These are phyloP conservation scores for Ctenomys sociabilis DNA, from an alignment of 2,113 vertebrate species.

Conservation along the genomic window DNA sequence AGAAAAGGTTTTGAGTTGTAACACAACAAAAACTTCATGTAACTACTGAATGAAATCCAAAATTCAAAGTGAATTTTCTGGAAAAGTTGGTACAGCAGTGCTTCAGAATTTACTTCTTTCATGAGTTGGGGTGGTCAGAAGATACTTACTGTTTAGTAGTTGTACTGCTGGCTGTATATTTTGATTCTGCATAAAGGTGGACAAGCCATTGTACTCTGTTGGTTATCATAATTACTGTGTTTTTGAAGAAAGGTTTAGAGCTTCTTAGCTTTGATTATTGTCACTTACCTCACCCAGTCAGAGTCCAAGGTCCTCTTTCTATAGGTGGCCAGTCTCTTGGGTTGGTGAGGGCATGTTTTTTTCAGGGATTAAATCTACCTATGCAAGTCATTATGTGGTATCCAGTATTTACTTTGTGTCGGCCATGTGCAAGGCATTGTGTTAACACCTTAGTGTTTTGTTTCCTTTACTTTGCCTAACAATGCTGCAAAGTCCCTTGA, in stretches of 20 bases:
- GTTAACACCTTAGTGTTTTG: background rate
- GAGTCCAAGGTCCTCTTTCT: background rate
- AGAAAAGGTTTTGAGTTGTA: slow-evolving; percentile 11
- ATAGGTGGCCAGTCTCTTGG: background rate
- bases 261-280: background rate
- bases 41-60: background rate
- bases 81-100: background rate
- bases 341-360: background rate
- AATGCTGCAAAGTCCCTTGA: background rate
- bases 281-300: background rate
- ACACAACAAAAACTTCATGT: background rate
- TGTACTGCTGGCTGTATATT: background rate
- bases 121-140: background rate
- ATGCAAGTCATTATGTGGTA: background rate
- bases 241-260: background rate
- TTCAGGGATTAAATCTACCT: background rate
- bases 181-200: background rate
- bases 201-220: background rate
- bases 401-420: background rate
- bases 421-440: background rate
- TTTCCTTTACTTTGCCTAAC: background rate
- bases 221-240: background rate
- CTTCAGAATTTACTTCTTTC: background rate
- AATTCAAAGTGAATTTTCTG: background rate
- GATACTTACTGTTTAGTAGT: background rate